Evolutionary conservation across 1,140 invertebrate genomes (phyloP).

Genomic region (Mylabris phalerata): DNA sequence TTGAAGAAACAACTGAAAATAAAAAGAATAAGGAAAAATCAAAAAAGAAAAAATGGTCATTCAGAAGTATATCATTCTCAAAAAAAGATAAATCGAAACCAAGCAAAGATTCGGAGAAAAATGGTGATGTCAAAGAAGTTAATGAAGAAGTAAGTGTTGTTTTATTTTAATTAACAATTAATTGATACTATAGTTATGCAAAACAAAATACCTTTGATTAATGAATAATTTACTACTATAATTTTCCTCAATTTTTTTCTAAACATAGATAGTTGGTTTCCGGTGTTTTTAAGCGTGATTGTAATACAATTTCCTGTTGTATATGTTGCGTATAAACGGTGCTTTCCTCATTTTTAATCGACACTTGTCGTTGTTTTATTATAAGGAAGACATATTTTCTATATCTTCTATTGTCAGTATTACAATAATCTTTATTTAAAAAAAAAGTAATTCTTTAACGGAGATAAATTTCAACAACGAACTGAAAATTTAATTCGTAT

Average conservation of each 20-base stretch:
- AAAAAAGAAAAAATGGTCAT: constrained; percentile 82
- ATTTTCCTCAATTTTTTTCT: too few relatives aligned
- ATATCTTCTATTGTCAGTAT: not conserved
- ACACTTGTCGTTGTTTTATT: not conserved
- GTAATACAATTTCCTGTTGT: constrained; percentile 21
- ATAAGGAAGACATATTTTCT: not conserved
- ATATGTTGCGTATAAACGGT: too few relatives aligned
- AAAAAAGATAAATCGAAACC: constrained; percentile 80
- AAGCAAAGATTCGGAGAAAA: constrained; percentile 52
- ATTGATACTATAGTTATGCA: too few relatives aligned
- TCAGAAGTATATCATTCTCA: constrained; percentile 71
- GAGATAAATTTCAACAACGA: too few relatives aligned
- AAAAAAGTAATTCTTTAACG: too few relatives aligned
- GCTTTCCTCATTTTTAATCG: too few relatives aligned
- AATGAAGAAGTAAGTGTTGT: constrained; percentile 37
- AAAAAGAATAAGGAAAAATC: constrained; percentile 74
- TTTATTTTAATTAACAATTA: too few relatives aligned
- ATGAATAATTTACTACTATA: too few relatives aligned
- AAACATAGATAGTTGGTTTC: not conserved
- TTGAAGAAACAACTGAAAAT: constrained; percentile 56
- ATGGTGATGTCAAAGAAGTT: constrained; percentile 39
- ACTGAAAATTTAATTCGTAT: too few relatives aligned
- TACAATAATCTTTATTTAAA: not conserved
- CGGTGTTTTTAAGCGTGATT: constrained; percentile 16
- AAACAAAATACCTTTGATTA: too few relatives aligned